Evolutionary conservation across 2,888 invertebrate genomes (phyloP).

Genomic region (Mimumesa dahlbomi): DNA sequence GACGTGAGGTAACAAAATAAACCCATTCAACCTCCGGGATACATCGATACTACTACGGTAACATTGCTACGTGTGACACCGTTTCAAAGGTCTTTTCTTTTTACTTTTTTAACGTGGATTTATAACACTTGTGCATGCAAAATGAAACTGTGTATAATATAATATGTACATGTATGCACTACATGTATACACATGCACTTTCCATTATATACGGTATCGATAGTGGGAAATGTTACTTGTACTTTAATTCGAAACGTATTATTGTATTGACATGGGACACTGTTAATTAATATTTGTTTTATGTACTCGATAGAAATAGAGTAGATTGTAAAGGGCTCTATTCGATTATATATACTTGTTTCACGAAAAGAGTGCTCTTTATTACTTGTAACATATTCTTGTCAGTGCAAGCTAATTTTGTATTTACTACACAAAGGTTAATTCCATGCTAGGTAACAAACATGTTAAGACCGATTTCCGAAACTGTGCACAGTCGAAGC

Average conservation of each 20-base stretch:
- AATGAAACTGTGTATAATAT: conserved; percentile 2
- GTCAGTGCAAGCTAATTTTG: conserved; percentile 26
- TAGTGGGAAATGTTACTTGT: too few relatives aligned
- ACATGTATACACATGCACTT: conserved; percentile 18
- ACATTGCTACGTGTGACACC: not conserved
- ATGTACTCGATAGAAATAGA: too few relatives aligned
- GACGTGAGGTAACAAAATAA: too few relatives aligned
- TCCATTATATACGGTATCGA: not conserved
- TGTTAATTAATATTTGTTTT: too few relatives aligned
- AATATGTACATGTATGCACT: too few relatives aligned
- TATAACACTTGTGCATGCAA: conserved; percentile 15
- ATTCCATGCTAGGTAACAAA: conserved; percentile 31
- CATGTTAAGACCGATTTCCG: not conserved
- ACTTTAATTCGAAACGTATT: too few relatives aligned
- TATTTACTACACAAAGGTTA: conserved; percentile 21
- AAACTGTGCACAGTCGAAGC: conserved; percentile 11
- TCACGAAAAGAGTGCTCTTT: not conserved
- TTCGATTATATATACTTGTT: not conserved
- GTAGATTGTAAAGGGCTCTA: too few relatives aligned
- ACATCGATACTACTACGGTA: too few relatives aligned
- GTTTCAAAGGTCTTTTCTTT: conserved; percentile 1
- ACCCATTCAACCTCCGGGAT: too few relatives aligned
- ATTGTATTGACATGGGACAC: too few relatives aligned
- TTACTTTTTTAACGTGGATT: too few relatives aligned
- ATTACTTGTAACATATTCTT: not conserved